Evolutionary conservation across 2,113 vertebrate species (phyloP).

Genomic region (Pardalotus punctatus): DNA sequence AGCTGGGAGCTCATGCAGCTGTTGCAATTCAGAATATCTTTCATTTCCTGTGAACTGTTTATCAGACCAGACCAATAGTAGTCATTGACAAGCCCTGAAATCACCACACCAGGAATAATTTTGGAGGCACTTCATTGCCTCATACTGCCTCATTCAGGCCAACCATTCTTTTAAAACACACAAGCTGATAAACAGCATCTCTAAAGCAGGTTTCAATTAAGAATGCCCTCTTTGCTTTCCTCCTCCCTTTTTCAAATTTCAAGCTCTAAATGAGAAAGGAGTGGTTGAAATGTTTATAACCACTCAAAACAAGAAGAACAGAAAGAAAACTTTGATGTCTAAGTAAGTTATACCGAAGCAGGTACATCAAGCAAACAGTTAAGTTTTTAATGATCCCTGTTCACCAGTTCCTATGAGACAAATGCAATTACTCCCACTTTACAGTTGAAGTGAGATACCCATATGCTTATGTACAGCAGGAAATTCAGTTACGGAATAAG

Average conservation of each 20-base stretch:
- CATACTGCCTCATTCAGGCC: neutral
- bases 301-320: neutral
- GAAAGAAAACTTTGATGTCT: neutral
- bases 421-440: neutral
- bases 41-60: neutral
- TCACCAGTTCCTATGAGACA: neutral
- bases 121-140: neutral
- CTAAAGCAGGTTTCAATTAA: neutral
- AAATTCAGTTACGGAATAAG: neutral
- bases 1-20: neutral
- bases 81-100: neutral
- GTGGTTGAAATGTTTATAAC: neutral
- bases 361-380: neutral
- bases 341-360: neutral
- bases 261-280: neutral
- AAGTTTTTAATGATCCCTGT: neutral
- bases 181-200: neutral
- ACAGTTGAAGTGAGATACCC: neutral
- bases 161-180: neutral
- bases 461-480: neutral
- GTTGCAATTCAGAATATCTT: neutral
- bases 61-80: neutral
- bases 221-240: fast-evolving
- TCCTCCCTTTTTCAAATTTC: neutral
- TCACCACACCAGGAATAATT: neutral